Evolutionary conservation across 1,140 invertebrate species (phyloP).

Genomic region (Sinella curviseta): DNA sequence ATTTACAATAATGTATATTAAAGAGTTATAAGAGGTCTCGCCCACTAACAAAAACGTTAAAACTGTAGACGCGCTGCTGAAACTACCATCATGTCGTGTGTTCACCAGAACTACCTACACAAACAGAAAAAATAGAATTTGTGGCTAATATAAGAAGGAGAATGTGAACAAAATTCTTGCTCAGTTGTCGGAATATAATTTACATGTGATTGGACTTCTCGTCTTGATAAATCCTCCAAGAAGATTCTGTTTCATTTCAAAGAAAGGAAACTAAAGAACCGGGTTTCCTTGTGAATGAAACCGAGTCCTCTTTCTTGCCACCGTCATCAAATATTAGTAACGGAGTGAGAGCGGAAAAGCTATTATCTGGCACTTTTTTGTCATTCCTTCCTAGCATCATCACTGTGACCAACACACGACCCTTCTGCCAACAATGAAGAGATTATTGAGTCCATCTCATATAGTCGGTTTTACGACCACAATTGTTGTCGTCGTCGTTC

Average conservation of each 20-base stretch:
- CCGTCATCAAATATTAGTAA: too few species aligned
- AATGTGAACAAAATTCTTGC: conserved; percentile 6
- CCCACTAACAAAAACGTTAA: background rate
- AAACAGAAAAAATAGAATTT: conserved; percentile 6
- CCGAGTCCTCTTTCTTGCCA: background rate
- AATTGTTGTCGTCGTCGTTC: background rate
- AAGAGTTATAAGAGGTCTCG: conserved; percentile 12
- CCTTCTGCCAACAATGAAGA: background rate
- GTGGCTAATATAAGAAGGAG: conserved; percentile 27
- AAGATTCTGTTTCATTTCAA: background rate
- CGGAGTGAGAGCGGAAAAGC: too few species aligned
- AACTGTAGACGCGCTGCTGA: background rate
- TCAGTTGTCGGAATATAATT: conserved; percentile 21
- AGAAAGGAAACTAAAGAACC: background rate
- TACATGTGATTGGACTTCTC: conserved; percentile 15
- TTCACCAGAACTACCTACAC: conserved; percentile 8
- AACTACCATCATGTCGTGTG: background rate
- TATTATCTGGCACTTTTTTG: too few species aligned
- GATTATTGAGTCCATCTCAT: background rate
- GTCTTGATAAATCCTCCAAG: background rate
- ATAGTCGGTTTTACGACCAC: background rate
- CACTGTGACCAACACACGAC: too few species aligned
- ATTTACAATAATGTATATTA: conserved; percentile 16
- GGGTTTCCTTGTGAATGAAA: background rate
- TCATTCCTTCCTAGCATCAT: too few species aligned